A percentile compares a stretch with the other conserved stretches of the same genome.
Evolutionary conservation across 2,113 vertebrate genomes (phyloP).

Genomic region (Phyllostomus hastatus): DNA sequence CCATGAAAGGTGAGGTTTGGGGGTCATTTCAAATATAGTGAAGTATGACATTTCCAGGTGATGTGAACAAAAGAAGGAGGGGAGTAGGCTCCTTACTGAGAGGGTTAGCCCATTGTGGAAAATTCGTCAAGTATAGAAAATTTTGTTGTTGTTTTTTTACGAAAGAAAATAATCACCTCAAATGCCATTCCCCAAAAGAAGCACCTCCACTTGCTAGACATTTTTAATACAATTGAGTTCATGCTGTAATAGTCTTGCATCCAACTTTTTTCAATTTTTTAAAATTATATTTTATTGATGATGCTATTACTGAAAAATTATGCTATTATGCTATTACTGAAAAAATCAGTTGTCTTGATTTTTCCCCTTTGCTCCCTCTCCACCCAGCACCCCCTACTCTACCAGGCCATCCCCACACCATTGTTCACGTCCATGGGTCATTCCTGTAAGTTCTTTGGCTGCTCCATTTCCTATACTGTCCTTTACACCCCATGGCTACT

Average conservation of each 20-base stretch:
- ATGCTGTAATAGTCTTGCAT: background rate
- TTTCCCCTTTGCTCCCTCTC: no score
- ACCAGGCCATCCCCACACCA: no score
- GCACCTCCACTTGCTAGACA: background rate
- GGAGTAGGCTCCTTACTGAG: background rate
- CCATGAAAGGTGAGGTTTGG: slow-evolving; percentile 88
- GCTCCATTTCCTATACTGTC: no score
- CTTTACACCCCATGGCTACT: no score
- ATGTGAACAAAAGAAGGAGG: background rate
- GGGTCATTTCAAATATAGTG: no score
- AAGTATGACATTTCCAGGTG: background rate
- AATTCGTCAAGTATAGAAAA: background rate
- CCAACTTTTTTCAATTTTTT: background rate
- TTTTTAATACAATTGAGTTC: background rate
- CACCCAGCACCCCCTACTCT: no score
- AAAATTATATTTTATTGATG: no score
- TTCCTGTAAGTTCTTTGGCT: no score
- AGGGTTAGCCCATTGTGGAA: background rate
- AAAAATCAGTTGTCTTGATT: no score
- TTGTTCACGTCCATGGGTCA: no score
- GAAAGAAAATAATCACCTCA: background rate
- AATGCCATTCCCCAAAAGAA: background rate
- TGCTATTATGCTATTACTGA: no score
- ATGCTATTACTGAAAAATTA: no score
- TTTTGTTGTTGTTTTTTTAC: background rate